Evolutionary conservation across 1,140 invertebrate genomes (phyloP), one percentile per base, ranked within the genome.

Genomic region (Magallana gigas): DNA sequence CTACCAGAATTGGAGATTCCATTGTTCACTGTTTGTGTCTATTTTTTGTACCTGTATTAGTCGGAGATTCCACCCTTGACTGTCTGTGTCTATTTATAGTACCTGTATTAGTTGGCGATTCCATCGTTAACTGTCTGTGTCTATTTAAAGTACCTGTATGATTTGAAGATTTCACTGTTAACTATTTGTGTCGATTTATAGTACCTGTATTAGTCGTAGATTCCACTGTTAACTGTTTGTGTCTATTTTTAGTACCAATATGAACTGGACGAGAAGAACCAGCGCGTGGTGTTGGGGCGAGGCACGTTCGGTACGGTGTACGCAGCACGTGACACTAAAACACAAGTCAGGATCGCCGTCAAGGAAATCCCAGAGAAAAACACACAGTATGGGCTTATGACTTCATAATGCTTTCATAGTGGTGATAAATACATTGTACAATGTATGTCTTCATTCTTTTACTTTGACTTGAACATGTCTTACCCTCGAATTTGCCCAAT

Each of bases 291-390:
- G 11, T 96, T 99, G 11, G 99, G 99, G 7, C 98, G 98, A 95
- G 99, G 99, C 5, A 99, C 98, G 0, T 99, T 99, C 95, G 99
- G 99, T 1, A 96, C 97, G 0, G 99, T 99, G 2, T 99, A 98
- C 94, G 98, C 98, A 11, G 99, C 98, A 2, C 95, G 98, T 14
- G 98, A 99, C 95, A 96, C 98, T 57, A 98, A 97, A 92, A 99
- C 98, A 0, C 98, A 99, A 96, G 97, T 98, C 1, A 96, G 97
- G 87, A 99, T 99, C 91, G 99, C 99, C 1, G 97, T 99, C 1
- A 99, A 99, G 95, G 99, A 99, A 96, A 98, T 99, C 86, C 98
- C 98, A 0, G 98, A 99, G 94, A 97, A 97, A 94, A 99, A 99
- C 95, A 96, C 98, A 12, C 98, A 98, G 96, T 96, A 94, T 94